Percentiles rank a stretch among this genome's conserved stretches.
phyloP scores from a whole-genome alignment of 2,888 invertebrate species.

The Cephalotes varians region DNA sequence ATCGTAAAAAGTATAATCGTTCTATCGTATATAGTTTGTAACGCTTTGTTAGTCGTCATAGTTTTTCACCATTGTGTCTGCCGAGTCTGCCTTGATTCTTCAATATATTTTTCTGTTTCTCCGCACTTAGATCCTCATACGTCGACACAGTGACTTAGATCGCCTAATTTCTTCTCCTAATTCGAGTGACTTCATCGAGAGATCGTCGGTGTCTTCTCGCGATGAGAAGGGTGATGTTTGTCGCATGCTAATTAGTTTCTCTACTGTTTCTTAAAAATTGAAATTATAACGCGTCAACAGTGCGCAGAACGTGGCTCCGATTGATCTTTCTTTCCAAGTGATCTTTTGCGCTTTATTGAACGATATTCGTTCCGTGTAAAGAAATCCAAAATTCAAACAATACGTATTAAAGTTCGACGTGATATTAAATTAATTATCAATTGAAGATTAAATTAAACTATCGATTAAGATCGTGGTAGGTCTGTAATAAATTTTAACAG shows the following conservation, averaged over 20 bases:
- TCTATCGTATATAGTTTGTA: conserved; percentile 58
- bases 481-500: conserved; percentile 22
- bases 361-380: conserved; percentile 25
- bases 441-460: conserved; percentile 34
- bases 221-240: background rate
- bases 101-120: conserved; percentile 14
- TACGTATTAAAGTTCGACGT: conserved; percentile 43
- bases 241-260: background rate
- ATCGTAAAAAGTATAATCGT: conserved; percentile 59
- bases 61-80: conserved; percentile 33
- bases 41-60: conserved; percentile 38
- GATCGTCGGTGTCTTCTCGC: background rate
- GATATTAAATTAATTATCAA: conserved; percentile 53
- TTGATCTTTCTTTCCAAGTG: conserved; percentile 21
- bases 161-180: conserved; percentile 24
- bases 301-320: conserved; percentile 10
- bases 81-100: conserved; percentile 50
- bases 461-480: conserved; percentile 23
- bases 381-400: conserved; percentile 33
- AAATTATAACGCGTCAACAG: conserved; percentile 10
- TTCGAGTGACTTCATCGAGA: too few relatives aligned
- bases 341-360: conserved; percentile 35
- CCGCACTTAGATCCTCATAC: background rate
- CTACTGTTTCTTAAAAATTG: background rate
- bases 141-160: conserved; percentile 14